A percentile compares a stretch with the other conserved stretches of the same genome.
Evolutionary conservation across 2,113 vertebrate genomes (phyloP).

Genomic region (Laticauda laticaudata): DNA sequence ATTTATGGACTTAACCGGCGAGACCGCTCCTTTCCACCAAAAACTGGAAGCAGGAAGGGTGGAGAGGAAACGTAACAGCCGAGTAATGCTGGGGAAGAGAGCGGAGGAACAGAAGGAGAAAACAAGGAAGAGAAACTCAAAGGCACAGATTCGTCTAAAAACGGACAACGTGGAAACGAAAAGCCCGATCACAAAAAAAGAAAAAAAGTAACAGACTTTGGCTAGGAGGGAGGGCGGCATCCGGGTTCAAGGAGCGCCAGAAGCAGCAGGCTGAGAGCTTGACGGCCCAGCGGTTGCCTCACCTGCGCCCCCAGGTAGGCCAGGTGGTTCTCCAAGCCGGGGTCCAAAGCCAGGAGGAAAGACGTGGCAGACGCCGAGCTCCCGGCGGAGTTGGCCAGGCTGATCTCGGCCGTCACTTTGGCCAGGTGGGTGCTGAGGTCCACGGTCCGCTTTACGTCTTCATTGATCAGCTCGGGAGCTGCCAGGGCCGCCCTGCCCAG

Average conservation of each 20-base stretch:
- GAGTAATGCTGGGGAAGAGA: neutral
- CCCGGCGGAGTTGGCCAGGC: slow-evolving; percentile 75
- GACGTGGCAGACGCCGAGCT: slow-evolving; percentile 67
- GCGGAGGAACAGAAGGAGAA: neutral
- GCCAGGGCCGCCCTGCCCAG: slow-evolving; percentile 51
- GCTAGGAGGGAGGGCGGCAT: neutral
- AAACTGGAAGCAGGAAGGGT: neutral
- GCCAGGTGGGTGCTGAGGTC: slow-evolving; percentile 91
- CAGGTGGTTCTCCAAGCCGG: slow-evolving; percentile 80
- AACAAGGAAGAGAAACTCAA: neutral
- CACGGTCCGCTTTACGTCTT: slow-evolving; percentile 88
- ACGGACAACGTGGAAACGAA: neutral
- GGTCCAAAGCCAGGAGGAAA: slow-evolving; percentile 85
- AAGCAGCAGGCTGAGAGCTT: neutral
- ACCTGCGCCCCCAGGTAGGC: slow-evolving; percentile 90
- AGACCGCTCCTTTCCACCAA: neutral
- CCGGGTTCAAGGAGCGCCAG: too few relatives aligned
- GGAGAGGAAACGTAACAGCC: neutral
- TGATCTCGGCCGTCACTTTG: slow-evolving; percentile 87
- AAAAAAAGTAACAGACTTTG: neutral
- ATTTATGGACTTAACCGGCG: neutral
- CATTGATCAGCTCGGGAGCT: slow-evolving; percentile 74
- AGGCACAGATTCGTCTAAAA: neutral
- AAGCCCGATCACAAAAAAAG: neutral
- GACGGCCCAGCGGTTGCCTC: slow-evolving; percentile 49